Conservation (phyloP, 2,113 vertebrate genomes). For the Poecilia latipinna region DNA sequence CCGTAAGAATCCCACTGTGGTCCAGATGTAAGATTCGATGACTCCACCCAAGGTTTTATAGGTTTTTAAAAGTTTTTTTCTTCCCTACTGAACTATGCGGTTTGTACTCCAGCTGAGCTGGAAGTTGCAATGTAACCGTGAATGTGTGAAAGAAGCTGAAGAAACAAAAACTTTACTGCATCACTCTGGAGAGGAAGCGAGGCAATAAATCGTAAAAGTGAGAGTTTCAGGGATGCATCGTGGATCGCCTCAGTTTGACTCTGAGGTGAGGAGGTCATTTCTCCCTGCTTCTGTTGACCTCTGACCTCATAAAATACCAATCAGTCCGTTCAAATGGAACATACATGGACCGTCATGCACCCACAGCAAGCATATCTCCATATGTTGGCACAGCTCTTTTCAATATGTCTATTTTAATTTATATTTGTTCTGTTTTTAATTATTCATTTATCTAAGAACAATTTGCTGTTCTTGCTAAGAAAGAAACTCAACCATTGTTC, state of each 20-base stretch:
- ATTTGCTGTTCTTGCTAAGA: slow-evolving; percentile 5
- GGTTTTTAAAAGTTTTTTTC: slow-evolving; percentile 27
- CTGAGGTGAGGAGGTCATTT: slow-evolving; percentile 40
- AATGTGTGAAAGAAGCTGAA: slow-evolving; percentile 20
- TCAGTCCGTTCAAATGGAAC: slow-evolving; percentile 67
- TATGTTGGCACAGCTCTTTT: slow-evolving; percentile 27
- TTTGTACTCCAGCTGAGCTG: slow-evolving; percentile 10
- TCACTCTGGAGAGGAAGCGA: not conserved
- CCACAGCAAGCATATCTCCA: slow-evolving; percentile 36
- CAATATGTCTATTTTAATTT: not conserved
- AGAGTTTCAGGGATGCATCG: slow-evolving; percentile 43
- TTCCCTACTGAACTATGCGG: slow-evolving; percentile 1
- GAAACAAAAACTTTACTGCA: slow-evolving; percentile 11
- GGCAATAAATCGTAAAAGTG: slow-evolving; percentile 56
- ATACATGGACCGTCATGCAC: slow-evolving; percentile 46
- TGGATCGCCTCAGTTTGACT: slow-evolving; percentile 57
- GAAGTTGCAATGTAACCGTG: slow-evolving; percentile 7
- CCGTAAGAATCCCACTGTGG: not conserved
- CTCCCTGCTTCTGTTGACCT: slow-evolving; percentile 67
- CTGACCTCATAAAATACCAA: slow-evolving; percentile 71
- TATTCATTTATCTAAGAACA: not conserved
- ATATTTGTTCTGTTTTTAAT: not conserved
- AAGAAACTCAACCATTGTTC: slow-evolving; percentile 1
- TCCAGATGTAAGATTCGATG: slow-evolving; percentile 31
- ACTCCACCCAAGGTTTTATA: slow-evolving; percentile 17